phyloP scores from a whole-genome alignment of 1,140 invertebrate genomes.

The Stegodyphus dumicola region DNA sequence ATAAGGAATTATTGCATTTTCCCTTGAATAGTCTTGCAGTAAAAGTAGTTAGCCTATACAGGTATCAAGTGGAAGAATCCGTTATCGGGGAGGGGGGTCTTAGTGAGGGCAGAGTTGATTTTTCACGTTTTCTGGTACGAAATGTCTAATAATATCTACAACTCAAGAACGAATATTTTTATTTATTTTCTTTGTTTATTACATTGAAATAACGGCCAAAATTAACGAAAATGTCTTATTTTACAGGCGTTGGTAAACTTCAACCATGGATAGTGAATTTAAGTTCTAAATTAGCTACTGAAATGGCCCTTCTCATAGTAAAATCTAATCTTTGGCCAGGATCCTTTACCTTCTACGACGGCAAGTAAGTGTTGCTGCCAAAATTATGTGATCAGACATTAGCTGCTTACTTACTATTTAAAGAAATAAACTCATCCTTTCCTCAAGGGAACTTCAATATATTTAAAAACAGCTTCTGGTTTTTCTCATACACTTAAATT shows the following conservation, averaged over 20 bases:
- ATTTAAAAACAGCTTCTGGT: background rate
- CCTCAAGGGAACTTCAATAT: background rate
- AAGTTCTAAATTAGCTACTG: constrained; percentile 14
- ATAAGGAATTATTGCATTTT: no score
- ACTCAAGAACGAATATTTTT: no score
- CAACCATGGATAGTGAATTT: constrained; percentile 33
- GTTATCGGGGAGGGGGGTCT: no score
- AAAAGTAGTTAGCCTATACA: no score
- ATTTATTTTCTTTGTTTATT: no score
- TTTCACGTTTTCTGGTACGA: no score
- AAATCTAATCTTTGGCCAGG: constrained; percentile 43
- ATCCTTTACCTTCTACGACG: constrained; percentile 37
- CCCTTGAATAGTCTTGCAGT: no score
- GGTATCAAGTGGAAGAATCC: no score
- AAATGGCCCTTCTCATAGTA: background rate
- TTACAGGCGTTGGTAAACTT: constrained; percentile 5
- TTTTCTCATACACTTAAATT: background rate
- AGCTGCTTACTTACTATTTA: background rate
- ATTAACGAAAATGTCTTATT: no score
- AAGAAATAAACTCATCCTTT: background rate
- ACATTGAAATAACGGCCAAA: no score
- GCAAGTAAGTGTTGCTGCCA: constrained; percentile 30
- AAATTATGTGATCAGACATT: background rate
- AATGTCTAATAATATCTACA: no score
- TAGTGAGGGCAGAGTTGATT: no score